Evolutionary conservation across 2,888 invertebrate genomes (phyloP), one percentile per base, ranked within the genome.

Genomic region (Baronia brevicornis): DNA sequence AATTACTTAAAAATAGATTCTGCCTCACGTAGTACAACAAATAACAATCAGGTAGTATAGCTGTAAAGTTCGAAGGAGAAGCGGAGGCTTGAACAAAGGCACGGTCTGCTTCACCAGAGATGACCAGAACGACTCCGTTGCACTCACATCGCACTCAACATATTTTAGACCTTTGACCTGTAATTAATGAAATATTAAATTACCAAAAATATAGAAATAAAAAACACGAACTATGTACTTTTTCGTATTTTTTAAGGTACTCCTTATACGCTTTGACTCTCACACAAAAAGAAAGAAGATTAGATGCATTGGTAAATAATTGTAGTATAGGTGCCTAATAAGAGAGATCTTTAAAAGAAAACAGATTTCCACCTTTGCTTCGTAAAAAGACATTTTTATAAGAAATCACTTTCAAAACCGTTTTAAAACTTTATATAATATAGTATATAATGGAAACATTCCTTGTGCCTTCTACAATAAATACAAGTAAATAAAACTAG

Each of bases 1-100:
- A 28, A 11, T n/a, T 10, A 7, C 7, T 6, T 13, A 13, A 9
- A 18, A 25, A 29, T 13, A n/a, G 5, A 13, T 8, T 5, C 5
- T 3, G n/a, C 64, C 84, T 75, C 62, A 89, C 89, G 87, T 87
- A 54, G 86, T 84, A 75, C 86, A 86, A 41, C 88, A 88, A 1
- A 87, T 57, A 36, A 87, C 80, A 54, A 86, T 75, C 4, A 89
- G 68, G 22, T 72, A 70, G 48, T 84, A 86, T 3, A 86, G 64
- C 13, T 89, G 75, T 1, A 80, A 7, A 0, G 88, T 88, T 18
- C 73, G 73, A 48, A 64, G 70, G 0, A 87, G 47, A 1, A 87
- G 48, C 0, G 88, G 87, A 0, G 77, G 70, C 31, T 69, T 69
- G 40, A 88, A 86, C 20, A 90, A 62, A 0, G 73, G 79, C 26